Evolutionary conservation across 2,888 invertebrate genomes (phyloP).

Genomic region (Alentia gelatinosa): DNA sequence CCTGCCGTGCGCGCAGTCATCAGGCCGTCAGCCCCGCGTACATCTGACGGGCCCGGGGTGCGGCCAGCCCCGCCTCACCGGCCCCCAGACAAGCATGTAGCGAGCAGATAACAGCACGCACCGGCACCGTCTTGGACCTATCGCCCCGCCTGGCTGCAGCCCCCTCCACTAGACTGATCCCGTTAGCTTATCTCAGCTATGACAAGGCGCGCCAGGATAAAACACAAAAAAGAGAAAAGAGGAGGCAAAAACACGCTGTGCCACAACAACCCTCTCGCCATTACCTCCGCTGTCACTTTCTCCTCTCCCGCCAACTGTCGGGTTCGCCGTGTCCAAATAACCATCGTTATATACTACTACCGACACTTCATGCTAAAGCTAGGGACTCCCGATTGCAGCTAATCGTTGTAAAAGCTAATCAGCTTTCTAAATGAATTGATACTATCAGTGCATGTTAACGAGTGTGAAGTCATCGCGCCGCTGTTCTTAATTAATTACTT

Average conservation of each 20-base stretch:
- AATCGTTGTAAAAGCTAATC: no score
- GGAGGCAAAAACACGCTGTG: background rate
- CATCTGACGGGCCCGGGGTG: background rate
- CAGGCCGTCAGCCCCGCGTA: background rate
- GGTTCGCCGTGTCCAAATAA: background rate
- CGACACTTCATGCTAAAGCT: no score
- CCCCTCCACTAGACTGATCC: background rate
- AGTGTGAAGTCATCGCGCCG: no score
- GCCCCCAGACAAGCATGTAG: constrained; percentile 36
- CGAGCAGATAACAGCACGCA: background rate
- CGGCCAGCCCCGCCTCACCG: background rate
- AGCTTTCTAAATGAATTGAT: no score
- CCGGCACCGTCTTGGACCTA: constrained; percentile 20
- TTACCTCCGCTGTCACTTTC: background rate
- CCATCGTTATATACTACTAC: background rate
- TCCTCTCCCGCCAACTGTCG: background rate
- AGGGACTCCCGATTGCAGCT: no score
- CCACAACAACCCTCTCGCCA: background rate
- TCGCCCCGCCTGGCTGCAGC: background rate
- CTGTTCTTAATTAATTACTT: no score
- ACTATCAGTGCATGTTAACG: no score
- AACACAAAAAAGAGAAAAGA: background rate
- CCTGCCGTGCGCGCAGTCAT: background rate
- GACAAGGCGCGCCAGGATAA: background rate
- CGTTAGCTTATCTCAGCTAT: background rate